phyloP scores from a whole-genome alignment of 1,140 invertebrate genomes.

The Cotesia vestalis region DNA sequence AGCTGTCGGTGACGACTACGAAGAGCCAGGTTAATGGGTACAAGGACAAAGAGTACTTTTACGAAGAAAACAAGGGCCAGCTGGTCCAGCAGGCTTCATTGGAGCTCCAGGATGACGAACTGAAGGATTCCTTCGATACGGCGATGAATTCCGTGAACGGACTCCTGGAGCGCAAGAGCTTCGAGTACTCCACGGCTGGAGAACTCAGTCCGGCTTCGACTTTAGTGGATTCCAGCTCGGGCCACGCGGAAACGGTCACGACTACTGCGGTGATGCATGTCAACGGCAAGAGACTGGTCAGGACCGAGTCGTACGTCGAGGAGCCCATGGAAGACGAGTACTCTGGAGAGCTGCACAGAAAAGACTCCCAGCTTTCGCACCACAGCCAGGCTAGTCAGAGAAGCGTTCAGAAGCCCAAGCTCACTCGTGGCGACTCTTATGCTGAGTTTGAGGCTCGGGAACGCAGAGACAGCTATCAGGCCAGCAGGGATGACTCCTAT shows the following conservation, averaged over 20 bases:
- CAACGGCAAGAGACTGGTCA: conserved; percentile 53
- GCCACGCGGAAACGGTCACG: conserved; percentile 43
- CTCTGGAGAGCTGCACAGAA: conserved; percentile 52
- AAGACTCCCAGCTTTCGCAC: conserved; percentile 59
- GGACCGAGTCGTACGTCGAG: conserved; percentile 58
- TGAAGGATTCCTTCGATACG: conserved; percentile 71
- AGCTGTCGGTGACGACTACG: conserved; percentile 58
- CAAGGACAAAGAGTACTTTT: conserved; percentile 59
- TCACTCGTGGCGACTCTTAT: conserved; percentile 57
- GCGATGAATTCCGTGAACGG: conserved; percentile 68
- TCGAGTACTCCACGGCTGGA: conserved; percentile 59
- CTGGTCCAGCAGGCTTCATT: conserved; percentile 67
- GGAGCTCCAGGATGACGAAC: conserved; percentile 68
- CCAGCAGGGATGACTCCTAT: conserved; percentile 55
- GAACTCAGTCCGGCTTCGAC: conserved; percentile 53
- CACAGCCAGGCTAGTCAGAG: conserved; percentile 53
- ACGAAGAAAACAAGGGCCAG: conserved; percentile 57
- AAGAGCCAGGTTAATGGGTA: conserved; percentile 58
- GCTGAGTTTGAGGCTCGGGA: conserved; percentile 53
- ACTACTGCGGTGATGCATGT: conserved; percentile 58
- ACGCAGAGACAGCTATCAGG: conserved; percentile 46
- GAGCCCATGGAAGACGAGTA: conserved; percentile 52
- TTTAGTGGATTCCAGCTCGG: conserved; percentile 47
- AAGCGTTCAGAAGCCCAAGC: conserved; percentile 54
- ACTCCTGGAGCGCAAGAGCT: conserved; percentile 56